phyloP scores from a whole-genome alignment of 2,113 vertebrate species.

The Boulengerochromis microlepis region DNA sequence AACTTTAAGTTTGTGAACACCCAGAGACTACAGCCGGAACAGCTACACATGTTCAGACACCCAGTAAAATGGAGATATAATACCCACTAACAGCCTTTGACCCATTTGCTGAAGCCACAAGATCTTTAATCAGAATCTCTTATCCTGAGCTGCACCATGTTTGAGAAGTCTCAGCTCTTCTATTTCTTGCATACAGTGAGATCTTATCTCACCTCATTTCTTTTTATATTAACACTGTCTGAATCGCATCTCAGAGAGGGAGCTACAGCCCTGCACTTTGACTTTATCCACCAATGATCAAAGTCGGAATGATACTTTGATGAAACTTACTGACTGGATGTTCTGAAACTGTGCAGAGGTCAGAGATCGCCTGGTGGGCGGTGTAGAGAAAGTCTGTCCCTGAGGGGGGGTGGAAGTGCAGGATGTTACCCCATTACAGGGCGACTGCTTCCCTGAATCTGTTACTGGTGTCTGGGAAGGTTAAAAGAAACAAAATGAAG shows the following conservation, averaged over 20 bases:
- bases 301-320: rapidly evolving
- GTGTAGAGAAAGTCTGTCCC: constrained; percentile 71
- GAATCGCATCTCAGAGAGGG: no score
- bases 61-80: not conserved
- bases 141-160: not conserved
- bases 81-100: not conserved
- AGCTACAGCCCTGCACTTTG: not conserved
- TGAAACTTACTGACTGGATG: constrained; percentile 81
- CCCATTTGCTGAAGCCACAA: not conserved
- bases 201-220: not conserved
- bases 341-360: constrained; percentile 77
- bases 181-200: not conserved
- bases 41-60: not conserved
- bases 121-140: rapidly evolving
- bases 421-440: constrained; percentile 33
- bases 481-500: not conserved
- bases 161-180: not conserved
- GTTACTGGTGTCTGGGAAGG: constrained; percentile 13
- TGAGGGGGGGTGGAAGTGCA: constrained; percentile 45
- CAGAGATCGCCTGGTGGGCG: constrained; percentile 72
- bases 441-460: constrained; percentile 27
- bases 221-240: rapidly evolving
- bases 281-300: not conserved
- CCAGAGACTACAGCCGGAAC: rapidly evolving
- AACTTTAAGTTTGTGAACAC: not conserved